Base-by-base conservation (phyloP, 37 sponge, comb jelly and placozoan species). In the Halisarca cf. caerulea region DNA sequence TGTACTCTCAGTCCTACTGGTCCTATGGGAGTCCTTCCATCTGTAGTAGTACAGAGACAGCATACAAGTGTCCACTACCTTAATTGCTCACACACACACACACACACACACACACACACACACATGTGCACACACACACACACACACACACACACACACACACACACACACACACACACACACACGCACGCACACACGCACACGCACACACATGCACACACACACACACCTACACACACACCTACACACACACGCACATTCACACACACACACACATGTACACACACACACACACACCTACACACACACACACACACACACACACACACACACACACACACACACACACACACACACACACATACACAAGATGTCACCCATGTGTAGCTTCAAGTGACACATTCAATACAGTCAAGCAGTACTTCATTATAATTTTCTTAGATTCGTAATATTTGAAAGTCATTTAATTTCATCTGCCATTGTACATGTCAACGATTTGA, bases 101-200 rank as follows among this genome's bases (percentile, higher is more conserved):
- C 51, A 42, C 51, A 40, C 44, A 21, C 23, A 5, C 47, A 77
- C 47, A 40, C 9, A 47, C 51, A 40, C 47, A 77, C 47, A 77
- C 47, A 40, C 78, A 77, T 44, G 7, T 9, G 5, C 47, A 77
- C 78, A 41, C 47, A 77, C 78, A 77, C 78, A 45, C 78, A 77
- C 47, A 40, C 74, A 72, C 39, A 72, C 74, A 39, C 74, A 72
- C 74, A 72, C 74, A 39, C 74, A 72, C 74, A 72, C 74, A 72
- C 74, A 72, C 74, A 72, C 74, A 72, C 42, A 40, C 42, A 72
- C 74, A 72, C 74, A 72, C 74, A 72, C 74, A 72, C 74, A 72
- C 74, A 72, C 74, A 72, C 39, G 30, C 74, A 72, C 74, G 30
- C 74, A 72, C 74, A 72, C 74, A 72, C 74, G 30, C 74, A 72